Evolutionary conservation across 1,140 invertebrate genomes (phyloP).

Genomic region (Muscidifurax raptorellus): DNA sequence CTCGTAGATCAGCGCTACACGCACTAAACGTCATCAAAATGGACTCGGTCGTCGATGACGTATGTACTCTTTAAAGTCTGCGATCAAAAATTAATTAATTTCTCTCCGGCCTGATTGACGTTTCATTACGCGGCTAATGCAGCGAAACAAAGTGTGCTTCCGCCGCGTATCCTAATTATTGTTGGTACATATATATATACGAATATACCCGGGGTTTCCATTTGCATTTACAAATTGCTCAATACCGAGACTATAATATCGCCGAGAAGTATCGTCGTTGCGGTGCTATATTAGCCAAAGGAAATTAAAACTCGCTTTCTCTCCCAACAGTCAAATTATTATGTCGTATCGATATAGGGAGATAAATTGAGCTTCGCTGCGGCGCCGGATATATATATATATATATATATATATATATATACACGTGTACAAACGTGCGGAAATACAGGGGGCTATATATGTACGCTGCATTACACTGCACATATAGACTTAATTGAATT

Average conservation of each 20-base stretch:
- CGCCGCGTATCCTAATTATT: neutral
- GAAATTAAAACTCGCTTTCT: neutral
- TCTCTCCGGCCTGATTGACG: neutral
- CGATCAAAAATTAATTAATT: neutral
- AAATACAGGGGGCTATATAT: neutral
- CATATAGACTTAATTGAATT: neutral
- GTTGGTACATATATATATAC: too few relatives aligned
- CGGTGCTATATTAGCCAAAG: neutral
- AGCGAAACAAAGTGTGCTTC: neutral
- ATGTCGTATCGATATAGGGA: neutral
- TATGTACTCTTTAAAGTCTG: neutral
- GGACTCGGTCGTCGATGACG: neutral
- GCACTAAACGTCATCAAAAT: neutral
- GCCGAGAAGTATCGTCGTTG: too few relatives aligned
- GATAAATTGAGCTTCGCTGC: neutral
- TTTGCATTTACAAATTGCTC: neutral
- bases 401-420: too few relatives aligned
- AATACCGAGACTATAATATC: neutral
- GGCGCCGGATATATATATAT: too few relatives aligned
- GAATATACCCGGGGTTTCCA: neutral
- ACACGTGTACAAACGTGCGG: too few relatives aligned
- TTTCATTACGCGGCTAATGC: neutral
- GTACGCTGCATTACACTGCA: neutral
- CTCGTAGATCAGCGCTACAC: neutral
- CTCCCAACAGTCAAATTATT: neutral